Conservation (phyloP, 2,113 vertebrate genomes). For the Thryonomys swinderianus region DNA sequence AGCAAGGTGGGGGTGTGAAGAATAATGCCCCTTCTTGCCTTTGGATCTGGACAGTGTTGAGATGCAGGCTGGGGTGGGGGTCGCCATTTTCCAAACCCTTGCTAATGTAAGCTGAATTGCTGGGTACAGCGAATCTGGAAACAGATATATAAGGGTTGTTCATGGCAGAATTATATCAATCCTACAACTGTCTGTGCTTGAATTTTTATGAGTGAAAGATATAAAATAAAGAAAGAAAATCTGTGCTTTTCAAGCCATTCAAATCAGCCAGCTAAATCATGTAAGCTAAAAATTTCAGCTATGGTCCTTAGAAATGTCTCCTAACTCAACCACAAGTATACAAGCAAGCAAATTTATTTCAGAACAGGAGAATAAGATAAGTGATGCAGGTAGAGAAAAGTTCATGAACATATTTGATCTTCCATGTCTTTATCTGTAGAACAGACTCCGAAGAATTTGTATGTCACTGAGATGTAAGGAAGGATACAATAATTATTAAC, state of each 20-base stretch:
- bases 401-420: not conserved
- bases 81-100: not conserved
- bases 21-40: not conserved
- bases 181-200: not conserved
- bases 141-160: not conserved
- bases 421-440: slow-evolving; percentile 45
- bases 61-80: not conserved
- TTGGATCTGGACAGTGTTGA: not conserved
- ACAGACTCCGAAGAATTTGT: not conserved
- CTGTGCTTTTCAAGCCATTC: not conserved
- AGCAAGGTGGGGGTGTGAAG: not conserved
- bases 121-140: not conserved
- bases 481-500: not conserved
- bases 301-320: not conserved
- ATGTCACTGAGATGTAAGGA: not conserved
- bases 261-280: slow-evolving; percentile 13
- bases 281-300: not conserved
- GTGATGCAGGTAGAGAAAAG: not conserved
- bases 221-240: not conserved
- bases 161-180: not conserved
- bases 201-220: not conserved
- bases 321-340: not conserved
- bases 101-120: not conserved
- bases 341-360: slow-evolving; percentile 15
- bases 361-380: slow-evolving; percentile 30